Percentiles rank a stretch among this genome's conserved stretches.
Evolutionary conservation across 2,113 vertebrate genomes (phyloP).

Genomic region (Potamarius usumacintae): DNA sequence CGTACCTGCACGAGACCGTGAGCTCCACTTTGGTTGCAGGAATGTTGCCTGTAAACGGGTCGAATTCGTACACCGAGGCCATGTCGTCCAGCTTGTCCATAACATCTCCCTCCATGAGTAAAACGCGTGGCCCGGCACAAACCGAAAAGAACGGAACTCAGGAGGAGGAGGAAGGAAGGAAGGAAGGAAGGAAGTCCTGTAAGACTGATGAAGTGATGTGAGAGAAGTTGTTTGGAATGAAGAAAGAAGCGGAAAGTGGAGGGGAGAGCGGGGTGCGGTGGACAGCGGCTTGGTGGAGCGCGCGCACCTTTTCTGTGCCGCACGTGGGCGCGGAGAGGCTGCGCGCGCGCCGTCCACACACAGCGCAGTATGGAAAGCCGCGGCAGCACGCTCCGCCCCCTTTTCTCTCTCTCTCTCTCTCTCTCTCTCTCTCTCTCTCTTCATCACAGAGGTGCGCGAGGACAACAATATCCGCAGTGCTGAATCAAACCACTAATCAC

Average conservation of each 20-base stretch:
- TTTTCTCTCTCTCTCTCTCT: not conserved
- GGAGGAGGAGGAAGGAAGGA: too few relatives aligned
- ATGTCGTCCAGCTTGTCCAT: conserved; percentile 85
- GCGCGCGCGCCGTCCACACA: conserved; percentile 36
- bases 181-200: not conserved
- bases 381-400: conserved; percentile 35
- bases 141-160: conserved; percentile 16
- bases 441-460: not conserved
- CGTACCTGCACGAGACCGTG: conserved; percentile 90
- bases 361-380: not conserved
- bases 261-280: not conserved
- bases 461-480: not conserved
- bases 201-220: not conserved
- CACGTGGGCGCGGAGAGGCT: conserved; percentile 35
- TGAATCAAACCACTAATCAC: not conserved
- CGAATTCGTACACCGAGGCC: conserved; percentile 86
- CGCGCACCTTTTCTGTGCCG: conserved; percentile 44
- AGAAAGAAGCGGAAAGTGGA: not conserved
- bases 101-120: conserved; percentile 76
- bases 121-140: conserved; percentile 9
- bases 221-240: conserved; percentile 3
- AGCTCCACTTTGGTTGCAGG: conserved; percentile 93
- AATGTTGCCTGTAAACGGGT: conserved; percentile 84
- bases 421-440: not conserved
- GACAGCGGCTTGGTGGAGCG: not conserved